Conservation (phyloP, 2,888 invertebrate genomes). For the Mechanitis mazaeus region DNA sequence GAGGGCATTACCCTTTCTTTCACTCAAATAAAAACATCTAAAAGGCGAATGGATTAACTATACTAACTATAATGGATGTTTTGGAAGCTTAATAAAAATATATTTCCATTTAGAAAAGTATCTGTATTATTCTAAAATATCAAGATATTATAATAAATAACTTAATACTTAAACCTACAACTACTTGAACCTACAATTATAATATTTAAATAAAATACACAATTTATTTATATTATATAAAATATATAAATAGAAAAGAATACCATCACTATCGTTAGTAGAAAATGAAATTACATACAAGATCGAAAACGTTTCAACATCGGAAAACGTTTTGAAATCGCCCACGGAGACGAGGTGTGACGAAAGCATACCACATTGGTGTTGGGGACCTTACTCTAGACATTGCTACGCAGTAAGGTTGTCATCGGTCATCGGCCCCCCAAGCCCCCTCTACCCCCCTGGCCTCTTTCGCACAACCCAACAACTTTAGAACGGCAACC, state of each 20-base stretch:
- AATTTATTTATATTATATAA: too few relatives aligned
- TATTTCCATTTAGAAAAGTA: not conserved
- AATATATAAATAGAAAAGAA: too few relatives aligned
- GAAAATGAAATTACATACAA: slow-evolving; percentile 27
- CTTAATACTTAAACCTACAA: not conserved
- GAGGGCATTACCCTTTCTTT: slow-evolving; percentile 71
- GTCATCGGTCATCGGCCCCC: slow-evolving; percentile 67
- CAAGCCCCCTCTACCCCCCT: slow-evolving; percentile 45
- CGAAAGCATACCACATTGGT: slow-evolving; percentile 50
- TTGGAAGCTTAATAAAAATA: slow-evolving; percentile 13
- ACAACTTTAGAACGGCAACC: slow-evolving; percentile 47
- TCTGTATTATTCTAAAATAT: not conserved
- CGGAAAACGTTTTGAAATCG: slow-evolving; percentile 48
- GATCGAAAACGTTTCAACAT: slow-evolving; percentile 22
- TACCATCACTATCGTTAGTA: slow-evolving; percentile 18
- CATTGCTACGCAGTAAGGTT: slow-evolving; percentile 66
- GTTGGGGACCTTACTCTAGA: slow-evolving; percentile 70
- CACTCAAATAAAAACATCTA: slow-evolving; percentile 62
- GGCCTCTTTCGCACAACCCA: slow-evolving; percentile 63
- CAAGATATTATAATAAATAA: not conserved
- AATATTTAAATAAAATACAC: not conserved
- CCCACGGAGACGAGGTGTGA: slow-evolving; percentile 46
- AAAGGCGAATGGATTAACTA: slow-evolving; percentile 46
- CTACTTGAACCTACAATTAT: not conserved
- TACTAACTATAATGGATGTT: slow-evolving; percentile 40